These are phyloP conservation scores for Hoplostethus mediterraneus DNA, from an alignment of 2,797 vertebrate genomes.

Conservation along the genomic window DNA sequence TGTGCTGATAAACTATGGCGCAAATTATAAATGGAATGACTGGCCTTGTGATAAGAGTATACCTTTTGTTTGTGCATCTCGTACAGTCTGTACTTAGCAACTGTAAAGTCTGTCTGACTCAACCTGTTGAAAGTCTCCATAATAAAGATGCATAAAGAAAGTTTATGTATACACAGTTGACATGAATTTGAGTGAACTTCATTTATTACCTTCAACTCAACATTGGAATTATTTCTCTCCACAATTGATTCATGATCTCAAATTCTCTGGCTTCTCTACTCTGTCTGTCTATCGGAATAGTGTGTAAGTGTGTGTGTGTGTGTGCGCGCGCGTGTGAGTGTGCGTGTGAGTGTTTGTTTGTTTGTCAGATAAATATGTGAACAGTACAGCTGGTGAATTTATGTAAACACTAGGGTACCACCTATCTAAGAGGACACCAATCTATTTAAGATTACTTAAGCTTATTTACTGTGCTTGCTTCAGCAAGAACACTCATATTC, in stretches of 20 bases:
- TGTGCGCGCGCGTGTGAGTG: neutral
- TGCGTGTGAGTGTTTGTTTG: neutral
- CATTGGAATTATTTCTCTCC: no score
- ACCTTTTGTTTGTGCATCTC: conserved; percentile 35
- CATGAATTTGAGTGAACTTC: neutral
- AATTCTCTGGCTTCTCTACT: no score
- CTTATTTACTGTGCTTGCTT: no score
- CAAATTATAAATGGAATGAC: neutral
- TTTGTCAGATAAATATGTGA: neutral
- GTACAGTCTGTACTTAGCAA: neutral
- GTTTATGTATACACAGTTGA: no score
- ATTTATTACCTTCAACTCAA: no score
- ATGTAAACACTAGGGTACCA: no score
- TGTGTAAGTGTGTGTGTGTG: neutral
- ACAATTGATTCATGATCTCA: no score
- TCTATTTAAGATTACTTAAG: no score
- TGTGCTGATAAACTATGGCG: accelerated
- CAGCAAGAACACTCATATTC: no score
- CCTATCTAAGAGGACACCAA: no score
- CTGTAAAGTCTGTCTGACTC: neutral
- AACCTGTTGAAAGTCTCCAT: neutral
- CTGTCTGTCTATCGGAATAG: neutral
- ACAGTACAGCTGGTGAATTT: no score
- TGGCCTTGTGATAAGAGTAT: accelerated
- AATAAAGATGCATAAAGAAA: no score